Evolutionary conservation across 2,113 vertebrate species (phyloP).

Genomic region (Hoplias malabaricus): DNA sequence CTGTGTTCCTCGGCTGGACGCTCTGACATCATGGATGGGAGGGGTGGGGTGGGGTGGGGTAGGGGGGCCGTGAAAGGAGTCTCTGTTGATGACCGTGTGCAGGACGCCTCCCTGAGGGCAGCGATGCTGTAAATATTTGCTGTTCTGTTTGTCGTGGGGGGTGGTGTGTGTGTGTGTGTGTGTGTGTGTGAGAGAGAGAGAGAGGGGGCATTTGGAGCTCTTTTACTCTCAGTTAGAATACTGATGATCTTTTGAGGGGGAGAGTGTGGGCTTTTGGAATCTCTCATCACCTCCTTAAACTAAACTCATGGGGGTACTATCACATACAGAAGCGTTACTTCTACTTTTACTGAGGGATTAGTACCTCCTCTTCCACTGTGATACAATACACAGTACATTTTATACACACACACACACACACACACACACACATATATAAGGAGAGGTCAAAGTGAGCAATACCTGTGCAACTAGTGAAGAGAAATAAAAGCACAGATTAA

Average conservation of each 20-base stretch:
- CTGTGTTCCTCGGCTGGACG: conserved; percentile 41
- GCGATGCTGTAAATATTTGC: conserved; percentile 77
- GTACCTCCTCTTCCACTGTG: no score
- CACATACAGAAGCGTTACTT: no score
- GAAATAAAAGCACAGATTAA: no score
- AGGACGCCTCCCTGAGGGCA: conserved; percentile 30
- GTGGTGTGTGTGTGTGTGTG: no score
- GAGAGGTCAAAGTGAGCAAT: no score
- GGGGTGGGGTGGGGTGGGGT: conserved; percentile 22
- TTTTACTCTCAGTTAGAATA: conserved; percentile 69
- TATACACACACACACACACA: no score
- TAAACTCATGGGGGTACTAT: no score
- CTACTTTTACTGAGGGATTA: no score
- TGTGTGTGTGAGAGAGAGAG: no score
- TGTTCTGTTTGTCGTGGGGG: conserved; percentile 75
- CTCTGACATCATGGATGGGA: conserved; percentile 46
- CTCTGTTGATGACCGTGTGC: conserved; percentile 52
- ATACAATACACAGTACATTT: no score
- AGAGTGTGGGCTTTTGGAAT: background rate
- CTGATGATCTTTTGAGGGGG: conserved; percentile 62
- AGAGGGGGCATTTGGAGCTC: conserved; percentile 52
- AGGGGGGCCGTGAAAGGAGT: conserved; percentile 51
- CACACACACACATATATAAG: no score
- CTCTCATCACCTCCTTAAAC: background rate
- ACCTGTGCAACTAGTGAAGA: no score